A percentile compares a stretch with the other conserved stretches of the same genome.
Evolutionary conservation across 2,113 vertebrate species (phyloP).

Genomic region (Silurus glanis): DNA sequence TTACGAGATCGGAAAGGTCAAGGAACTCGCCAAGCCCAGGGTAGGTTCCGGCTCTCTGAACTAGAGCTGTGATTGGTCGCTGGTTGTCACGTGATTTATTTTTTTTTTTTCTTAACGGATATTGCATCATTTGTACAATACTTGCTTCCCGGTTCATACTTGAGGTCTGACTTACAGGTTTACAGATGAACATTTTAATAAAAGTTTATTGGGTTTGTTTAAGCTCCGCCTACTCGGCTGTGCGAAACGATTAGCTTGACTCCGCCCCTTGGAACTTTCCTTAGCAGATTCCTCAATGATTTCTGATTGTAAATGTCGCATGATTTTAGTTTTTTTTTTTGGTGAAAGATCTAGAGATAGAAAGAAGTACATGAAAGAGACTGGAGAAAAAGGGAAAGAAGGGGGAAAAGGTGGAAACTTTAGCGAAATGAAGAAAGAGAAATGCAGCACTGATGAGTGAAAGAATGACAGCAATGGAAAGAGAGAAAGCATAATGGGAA

Average conservation of each 20-base stretch:
- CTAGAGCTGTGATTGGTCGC: not conserved
- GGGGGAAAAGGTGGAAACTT: too few relatives aligned
- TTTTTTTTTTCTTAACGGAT: too few relatives aligned
- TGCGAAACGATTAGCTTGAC: not conserved
- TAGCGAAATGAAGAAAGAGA: too few relatives aligned
- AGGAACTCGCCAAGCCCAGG: constrained; percentile 92
- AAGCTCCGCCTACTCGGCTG: not conserved
- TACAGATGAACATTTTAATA: not conserved
- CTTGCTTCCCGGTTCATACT: not conserved
- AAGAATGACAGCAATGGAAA: too few relatives aligned
- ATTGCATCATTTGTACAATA: not conserved
- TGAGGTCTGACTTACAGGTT: not conserved
- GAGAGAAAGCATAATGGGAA: too few relatives aligned
- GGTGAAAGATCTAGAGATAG: too few relatives aligned
- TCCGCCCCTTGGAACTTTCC: not conserved
- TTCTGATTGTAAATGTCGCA: not conserved
- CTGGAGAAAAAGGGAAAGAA: too few relatives aligned
- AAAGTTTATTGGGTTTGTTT: not conserved
- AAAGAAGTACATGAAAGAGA: too few relatives aligned
- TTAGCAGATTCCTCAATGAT: not conserved
- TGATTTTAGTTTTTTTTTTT: not conserved
- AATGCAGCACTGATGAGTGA: too few relatives aligned
- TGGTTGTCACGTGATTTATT: not conserved
- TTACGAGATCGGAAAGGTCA: constrained; percentile 84
- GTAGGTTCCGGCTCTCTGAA: constrained; percentile 68